Evolutionary conservation across 2,113 vertebrate genomes (phyloP), one percentile per base, ranked within the genome.

Genomic region (Calyptomena viridis): DNA sequence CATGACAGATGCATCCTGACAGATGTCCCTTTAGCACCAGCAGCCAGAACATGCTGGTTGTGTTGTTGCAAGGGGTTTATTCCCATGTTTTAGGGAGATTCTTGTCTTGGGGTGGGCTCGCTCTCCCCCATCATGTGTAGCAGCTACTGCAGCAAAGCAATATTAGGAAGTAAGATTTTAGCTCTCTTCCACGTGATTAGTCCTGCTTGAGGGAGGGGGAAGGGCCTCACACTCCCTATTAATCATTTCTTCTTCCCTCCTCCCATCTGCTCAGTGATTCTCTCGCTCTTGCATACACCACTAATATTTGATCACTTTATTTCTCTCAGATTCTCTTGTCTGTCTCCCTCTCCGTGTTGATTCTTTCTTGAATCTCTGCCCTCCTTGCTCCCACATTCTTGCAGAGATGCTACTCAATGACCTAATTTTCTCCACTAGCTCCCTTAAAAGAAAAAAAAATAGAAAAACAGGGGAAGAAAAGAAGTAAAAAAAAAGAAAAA

Each of bases 201-300:
- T 46, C 39, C 93, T 95, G 83, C 91, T 90, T 74, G 62, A 85
- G 74, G 75, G 79, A 90, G 93, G 92, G 90, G 94, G 93, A 95
- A 94, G 94, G 94, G 94, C 92, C 85, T 95, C 79, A 77, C 71
- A 64, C 85, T 94, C 93, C 71, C 81, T 86, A 77, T 94, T 96
- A 96, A 95, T 97, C 91, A 95, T 96, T 95, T 90, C 83, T 95
- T 84, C 80, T 93, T 94, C 71, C 90, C 95, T 94, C 96, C 94
- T 96, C 92, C 92, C 92, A 90, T 96, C 92, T 97, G 89, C 93
- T 97, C 86, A 12, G 80, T 39, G 76, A 67, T 87, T 94, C 92
- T 93, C 47, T 91, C 1, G 8, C 42, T 91, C 63, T 91, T 93
- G 85, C 93, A 72, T 67, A 86, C 56, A 50, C 76, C 68, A 30